Evolutionary conservation across 2,797 vertebrate species (phyloP), one percentile per base, ranked within the genome.

Genomic region (Gadopsis bispinosus): DNA sequence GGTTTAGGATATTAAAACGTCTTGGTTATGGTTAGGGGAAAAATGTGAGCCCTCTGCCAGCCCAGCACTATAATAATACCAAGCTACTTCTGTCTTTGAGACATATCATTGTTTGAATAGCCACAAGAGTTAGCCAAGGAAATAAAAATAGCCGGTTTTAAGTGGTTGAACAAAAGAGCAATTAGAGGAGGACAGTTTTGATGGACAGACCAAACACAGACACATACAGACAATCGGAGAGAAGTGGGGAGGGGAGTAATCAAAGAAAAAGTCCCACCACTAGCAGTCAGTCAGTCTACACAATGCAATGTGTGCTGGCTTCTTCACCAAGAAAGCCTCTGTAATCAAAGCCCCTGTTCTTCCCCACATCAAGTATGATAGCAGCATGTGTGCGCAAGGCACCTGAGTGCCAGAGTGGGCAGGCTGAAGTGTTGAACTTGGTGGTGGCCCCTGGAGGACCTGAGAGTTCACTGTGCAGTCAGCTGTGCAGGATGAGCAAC

Each of bases 381-480:
- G 29, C 1, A 4, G 62, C 41, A 22, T 33, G 50, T 19, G 41
- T 35, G 61, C 68, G 26, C 26, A 10, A 20, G 70, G 53, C 73
- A 79, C 65, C 77, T 71, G 41, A 79, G 58, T 37, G 70, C 62
- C 50, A 14, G 29, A 54, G 74, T 37, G 29, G 60, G 56, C 53
- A 31, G 75, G 51, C 62, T 67, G 81, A 75, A 82, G 74, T 83
- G 72, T 63, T 69, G 72, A 69, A 74, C 83, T 45, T 11, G 29
- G 26, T 26, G 26, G 26, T 26, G 45, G 61, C 50, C 81, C 48
- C 69, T 5, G 37, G 79, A 80, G 86, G 75, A 77, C 71, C 51
- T 4, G 55, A 54, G 80, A 85, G 90, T 87, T 93, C 91, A 91
- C 20, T 31, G 88, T 83, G 86, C 83, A 91, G 91, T 93, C 87